Conservation (phyloP, 2,797 vertebrate species). For the Ambastaia sidthimunki region DNA sequence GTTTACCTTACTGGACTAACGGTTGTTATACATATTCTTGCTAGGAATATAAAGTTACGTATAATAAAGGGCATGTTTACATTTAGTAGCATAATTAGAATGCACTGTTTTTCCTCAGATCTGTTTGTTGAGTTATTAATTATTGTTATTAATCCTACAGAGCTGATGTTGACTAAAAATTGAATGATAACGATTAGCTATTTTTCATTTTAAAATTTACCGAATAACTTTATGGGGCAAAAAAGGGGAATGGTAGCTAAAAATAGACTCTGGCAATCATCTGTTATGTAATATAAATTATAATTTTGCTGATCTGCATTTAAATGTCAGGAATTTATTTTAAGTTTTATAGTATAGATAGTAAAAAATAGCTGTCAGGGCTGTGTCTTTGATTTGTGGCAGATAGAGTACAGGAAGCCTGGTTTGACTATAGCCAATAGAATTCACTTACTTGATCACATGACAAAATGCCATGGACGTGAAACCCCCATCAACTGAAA, state of each 20-base stretch:
- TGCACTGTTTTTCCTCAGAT: background rate
- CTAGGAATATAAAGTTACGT: too few relatives aligned
- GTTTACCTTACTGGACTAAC: too few relatives aligned
- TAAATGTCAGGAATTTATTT: background rate
- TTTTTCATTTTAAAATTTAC: background rate
- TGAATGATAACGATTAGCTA: background rate
- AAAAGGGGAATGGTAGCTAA: too few relatives aligned
- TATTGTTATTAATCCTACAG: background rate
- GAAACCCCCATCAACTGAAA: slow-evolving; percentile 57
- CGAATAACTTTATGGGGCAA: too few relatives aligned
- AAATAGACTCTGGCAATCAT: too few relatives aligned
- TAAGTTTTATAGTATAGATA: background rate
- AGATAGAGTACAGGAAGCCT: slow-evolving; percentile 22
- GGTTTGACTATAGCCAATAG: slow-evolving; percentile 45
- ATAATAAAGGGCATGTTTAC: background rate
- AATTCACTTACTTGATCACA: slow-evolving; percentile 54
- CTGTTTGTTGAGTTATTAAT: background rate
- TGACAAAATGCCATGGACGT: slow-evolving; percentile 72
- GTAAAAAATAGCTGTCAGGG: slow-evolving; percentile 34
- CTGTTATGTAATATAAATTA: too few relatives aligned
- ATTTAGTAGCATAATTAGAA: background rate
- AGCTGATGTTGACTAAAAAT: background rate
- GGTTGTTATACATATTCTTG: too few relatives aligned
- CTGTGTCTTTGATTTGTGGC: slow-evolving; percentile 5
- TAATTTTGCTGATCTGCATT: too few relatives aligned